Percentiles rank a stretch among this genome's conserved stretches.
Evolutionary conservation across 2,888 invertebrate species (phyloP).

Genomic region (Nudaria mundana): DNA sequence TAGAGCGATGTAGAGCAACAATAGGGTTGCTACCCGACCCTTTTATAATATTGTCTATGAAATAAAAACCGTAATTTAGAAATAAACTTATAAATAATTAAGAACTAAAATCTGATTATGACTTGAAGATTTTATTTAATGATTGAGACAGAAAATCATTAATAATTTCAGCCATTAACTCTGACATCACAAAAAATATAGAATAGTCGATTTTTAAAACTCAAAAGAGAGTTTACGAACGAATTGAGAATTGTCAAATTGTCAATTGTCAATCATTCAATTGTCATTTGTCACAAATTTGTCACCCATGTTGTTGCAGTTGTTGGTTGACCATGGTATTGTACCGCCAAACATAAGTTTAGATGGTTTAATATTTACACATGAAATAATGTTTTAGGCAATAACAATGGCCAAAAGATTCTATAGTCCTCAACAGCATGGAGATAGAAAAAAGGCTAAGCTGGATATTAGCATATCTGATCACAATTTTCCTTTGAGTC

Average conservation of each 20-base stretch:
- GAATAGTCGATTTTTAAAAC: too few relatives aligned
- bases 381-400: background rate
- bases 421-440: constrained; percentile 51
- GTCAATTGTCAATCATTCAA: background rate
- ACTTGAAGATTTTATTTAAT: too few relatives aligned
- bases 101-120: too few relatives aligned
- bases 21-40: constrained; percentile 13
- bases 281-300: too few relatives aligned
- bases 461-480: constrained; percentile 66
- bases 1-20: constrained; percentile 26
- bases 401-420: constrained; percentile 65
- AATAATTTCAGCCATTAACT: too few relatives aligned
- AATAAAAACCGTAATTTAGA: constrained; percentile 18
- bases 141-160: too few relatives aligned
- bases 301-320: too few relatives aligned
- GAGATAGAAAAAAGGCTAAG: constrained; percentile 65
- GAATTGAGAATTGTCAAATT: too few relatives aligned
- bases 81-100: background rate
- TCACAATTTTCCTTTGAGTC: constrained; percentile 72
- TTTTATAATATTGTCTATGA: constrained; percentile 46
- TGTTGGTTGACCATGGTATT: too few relatives aligned
- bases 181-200: too few relatives aligned
- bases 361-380: constrained; percentile 13
- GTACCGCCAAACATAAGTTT: constrained; percentile 33
- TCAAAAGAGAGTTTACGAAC: too few relatives aligned